A percentile compares a stretch with the other conserved stretches of the same genome.
Conservation (phyloP, 1,140 invertebrate genomes). For the Lucilia cuprina region DNA sequence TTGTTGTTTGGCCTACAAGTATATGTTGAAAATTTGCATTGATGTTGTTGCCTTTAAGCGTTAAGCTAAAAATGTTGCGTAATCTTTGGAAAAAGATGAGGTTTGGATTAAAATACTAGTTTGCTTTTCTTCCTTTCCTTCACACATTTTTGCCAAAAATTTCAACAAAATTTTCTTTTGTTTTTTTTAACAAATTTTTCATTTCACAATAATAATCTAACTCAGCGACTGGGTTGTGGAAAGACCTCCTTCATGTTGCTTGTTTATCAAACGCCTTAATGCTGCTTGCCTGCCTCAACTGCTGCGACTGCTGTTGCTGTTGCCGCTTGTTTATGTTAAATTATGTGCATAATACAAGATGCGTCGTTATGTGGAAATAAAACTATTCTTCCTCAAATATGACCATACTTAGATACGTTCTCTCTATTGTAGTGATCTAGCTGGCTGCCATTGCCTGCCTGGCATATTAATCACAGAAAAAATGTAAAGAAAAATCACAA, state of each 20-base stretch:
- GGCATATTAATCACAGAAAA: no score
- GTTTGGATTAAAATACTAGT: neutral
- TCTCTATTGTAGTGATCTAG: neutral
- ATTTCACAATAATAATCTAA: neutral
- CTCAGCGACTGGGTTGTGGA: neutral
- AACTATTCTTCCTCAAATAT: slow-evolving; percentile 19
- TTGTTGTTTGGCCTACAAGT: neutral
- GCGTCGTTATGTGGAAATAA: neutral
- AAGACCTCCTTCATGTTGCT: neutral
- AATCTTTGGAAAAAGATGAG: neutral
- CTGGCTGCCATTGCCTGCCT: no score
- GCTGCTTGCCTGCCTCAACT: neutral
- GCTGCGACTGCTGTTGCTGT: neutral
- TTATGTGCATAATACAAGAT: slow-evolving; percentile 23
- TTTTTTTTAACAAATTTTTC: neutral
- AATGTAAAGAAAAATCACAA: neutral
- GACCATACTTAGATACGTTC: slow-evolving; percentile 28
- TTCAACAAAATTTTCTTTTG: neutral
- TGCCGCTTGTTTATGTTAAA: slow-evolving; percentile 25
- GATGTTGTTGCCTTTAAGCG: slow-evolving; percentile 5
- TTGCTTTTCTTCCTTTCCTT: neutral
- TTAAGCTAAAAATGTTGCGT: neutral
- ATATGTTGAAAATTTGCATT: neutral
- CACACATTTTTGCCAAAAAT: neutral
- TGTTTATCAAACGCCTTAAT: neutral